Base-by-base conservation (phyloP, 2,113 vertebrate genomes). In the Erythrocebus patas region DNA sequence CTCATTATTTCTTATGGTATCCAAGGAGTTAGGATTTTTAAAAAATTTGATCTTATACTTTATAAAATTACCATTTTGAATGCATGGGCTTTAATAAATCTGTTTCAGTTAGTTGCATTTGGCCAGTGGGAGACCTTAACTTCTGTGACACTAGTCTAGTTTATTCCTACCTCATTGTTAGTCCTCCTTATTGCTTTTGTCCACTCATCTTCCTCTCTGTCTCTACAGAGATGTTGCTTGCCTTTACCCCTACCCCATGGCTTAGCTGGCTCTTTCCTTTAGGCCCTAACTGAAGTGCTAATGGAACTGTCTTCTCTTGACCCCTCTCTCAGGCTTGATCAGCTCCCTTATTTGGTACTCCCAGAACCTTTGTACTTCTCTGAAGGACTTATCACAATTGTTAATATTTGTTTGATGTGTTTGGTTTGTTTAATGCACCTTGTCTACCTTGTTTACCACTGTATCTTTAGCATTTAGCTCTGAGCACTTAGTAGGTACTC, bases 81-180 rank as follows among this genome's bases (percentile, higher is more conserved):
- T 72, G 50, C 45, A n/a, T 38, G 52, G 32, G 12, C 76, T 64
- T 92, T 96, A 84, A 70, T 90, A 80, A 72, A 45, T 64, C 16
- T 72, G 66, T 64, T 64, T 96, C 35, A 96, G 27, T 73, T 93
- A 89, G 43, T 85, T 90, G 38, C 22, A 72, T 79, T 79, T 86
- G 64, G 73, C 43, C 57, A 80, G 0, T 80, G 45, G 40, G 72
- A 91, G n/a, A 48, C 64, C 38, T 80, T 83, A 38, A 43, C 50
- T 80, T 80, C 16, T 3, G 0, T 52, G 18, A 38, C 48, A 52
- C 27, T 43, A 27, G 8, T 66, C 35, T 30, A 1, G n/a, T 81
- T 68, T 61, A 66, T 86, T 10, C 48, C 32, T 84, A 17, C n/a
- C n/a, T 59, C 48, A 9, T 64, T 89, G 6, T 61, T 70, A 85